These are phyloP conservation scores for Colius striatus DNA, from an alignment of 2,113 vertebrate species.

Conservation along the genomic window DNA sequence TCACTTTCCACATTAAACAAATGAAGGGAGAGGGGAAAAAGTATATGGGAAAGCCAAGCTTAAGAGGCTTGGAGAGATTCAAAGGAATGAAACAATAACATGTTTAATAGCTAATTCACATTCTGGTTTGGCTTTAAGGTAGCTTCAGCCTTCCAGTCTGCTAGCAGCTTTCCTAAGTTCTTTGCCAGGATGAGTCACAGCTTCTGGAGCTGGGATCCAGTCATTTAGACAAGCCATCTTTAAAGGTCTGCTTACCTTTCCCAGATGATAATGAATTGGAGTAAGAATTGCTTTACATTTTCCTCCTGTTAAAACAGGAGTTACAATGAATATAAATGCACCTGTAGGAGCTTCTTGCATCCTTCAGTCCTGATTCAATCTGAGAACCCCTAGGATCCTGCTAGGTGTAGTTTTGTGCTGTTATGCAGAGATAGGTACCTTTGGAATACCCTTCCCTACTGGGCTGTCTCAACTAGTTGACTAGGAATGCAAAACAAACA, in stretches of 20 bases:
- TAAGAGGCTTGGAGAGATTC: constrained; percentile 41
- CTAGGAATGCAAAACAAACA: constrained; percentile 54
- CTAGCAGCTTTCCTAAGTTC: background rate
- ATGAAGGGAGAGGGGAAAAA: background rate
- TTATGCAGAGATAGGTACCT: background rate
- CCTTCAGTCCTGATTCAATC: background rate
- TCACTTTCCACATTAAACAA: constrained; percentile 51
- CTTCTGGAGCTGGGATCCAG: constrained; percentile 11
- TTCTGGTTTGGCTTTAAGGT: constrained; percentile 67
- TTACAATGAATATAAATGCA: background rate
- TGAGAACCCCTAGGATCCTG: rapidly evolving
- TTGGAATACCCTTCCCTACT: constrained; percentile 33
- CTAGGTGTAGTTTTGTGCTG: background rate
- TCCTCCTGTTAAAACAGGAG: background rate
- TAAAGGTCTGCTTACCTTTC: constrained; percentile 28
- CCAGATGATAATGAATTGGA: background rate
- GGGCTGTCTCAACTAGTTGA: constrained; percentile 42
- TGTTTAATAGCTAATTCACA: constrained; percentile 40
- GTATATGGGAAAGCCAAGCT: constrained; percentile 15
- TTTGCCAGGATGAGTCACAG: constrained; percentile 57
- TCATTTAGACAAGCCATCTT: constrained; percentile 12
- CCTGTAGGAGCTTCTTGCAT: background rate
- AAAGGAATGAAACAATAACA: constrained; percentile 45
- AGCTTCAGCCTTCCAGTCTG: constrained; percentile 32
- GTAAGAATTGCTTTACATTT: background rate